Evolutionary conservation across 2,113 vertebrate genomes (phyloP).

Genomic region (Cynoglossus semilaevis): DNA sequence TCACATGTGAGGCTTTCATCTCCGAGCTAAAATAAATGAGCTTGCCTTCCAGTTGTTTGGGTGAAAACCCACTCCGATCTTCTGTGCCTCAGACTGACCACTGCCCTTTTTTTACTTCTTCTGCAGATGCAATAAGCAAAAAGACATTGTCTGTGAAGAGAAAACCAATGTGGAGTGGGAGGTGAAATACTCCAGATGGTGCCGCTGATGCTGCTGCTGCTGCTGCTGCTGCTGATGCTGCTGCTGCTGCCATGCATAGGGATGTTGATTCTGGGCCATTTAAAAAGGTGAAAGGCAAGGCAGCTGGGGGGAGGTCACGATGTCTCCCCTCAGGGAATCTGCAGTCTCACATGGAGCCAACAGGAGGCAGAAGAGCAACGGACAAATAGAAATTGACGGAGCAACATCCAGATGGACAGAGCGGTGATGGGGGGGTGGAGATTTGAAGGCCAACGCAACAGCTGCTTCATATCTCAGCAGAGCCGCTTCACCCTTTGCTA

Average conservation of each 20-base stretch:
- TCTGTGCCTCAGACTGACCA: conserved; percentile 25
- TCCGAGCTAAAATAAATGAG: conserved; percentile 52
- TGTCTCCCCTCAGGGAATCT: conserved; percentile 35
- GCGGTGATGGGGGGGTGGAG: conserved; percentile 23
- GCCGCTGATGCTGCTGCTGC: conserved; percentile 48
- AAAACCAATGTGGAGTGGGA: conserved; percentile 37
- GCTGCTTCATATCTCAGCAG: conserved; percentile 24
- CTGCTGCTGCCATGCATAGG: conserved; percentile 38
- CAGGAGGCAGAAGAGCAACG: conserved; percentile 15
- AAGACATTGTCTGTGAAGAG: conserved; percentile 28
- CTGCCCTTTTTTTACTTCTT: conserved; percentile 1
- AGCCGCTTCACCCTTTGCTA: not conserved
- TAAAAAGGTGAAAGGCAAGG: conserved; percentile 30
- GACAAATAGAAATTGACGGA: not conserved
- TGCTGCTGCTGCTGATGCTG: too few relatives aligned
- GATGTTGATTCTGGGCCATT: conserved; percentile 37
- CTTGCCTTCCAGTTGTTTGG: conserved; percentile 50
- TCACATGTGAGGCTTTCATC: conserved; percentile 48
- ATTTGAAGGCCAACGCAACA: conserved; percentile 20
- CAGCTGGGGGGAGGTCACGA: conserved; percentile 53
- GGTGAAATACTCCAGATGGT: conserved; percentile 47
- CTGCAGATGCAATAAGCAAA: conserved; percentile 10
- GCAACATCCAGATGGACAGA: conserved; percentile 8
- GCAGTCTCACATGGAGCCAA: conserved; percentile 11
- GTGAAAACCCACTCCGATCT: conserved; percentile 42